A percentile compares a stretch with the other conserved stretches of the same genome.
Conservation (phyloP, 2,113 vertebrate species). For the Oreochromis aureus region DNA sequence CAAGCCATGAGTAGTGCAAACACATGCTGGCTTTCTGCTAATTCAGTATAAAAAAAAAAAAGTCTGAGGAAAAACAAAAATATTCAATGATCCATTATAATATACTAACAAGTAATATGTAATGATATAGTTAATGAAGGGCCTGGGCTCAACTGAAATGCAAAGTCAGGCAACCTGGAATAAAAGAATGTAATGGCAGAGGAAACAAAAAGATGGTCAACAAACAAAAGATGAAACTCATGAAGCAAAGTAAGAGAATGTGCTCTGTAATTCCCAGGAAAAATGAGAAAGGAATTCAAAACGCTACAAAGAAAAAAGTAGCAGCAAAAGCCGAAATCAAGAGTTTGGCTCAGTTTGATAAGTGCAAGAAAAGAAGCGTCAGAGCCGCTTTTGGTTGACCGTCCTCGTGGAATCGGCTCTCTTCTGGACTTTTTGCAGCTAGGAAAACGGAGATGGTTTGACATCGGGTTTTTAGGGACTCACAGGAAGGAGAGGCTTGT, state of each 20-base stretch:
- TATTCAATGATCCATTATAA: neutral
- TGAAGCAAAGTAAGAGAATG: neutral
- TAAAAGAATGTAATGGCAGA: slow-evolving; percentile 16
- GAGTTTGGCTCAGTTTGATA: neutral
- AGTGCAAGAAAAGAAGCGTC: neutral
- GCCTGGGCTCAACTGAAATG: slow-evolving; percentile 35
- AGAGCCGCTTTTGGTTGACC: neutral
- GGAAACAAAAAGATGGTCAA: slow-evolving; percentile 3
- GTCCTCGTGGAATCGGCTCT: neutral
- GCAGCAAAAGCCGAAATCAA: neutral
- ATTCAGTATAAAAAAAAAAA: slow-evolving; percentile 1
- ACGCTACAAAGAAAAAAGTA: neutral
- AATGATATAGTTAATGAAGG: slow-evolving; percentile 14
- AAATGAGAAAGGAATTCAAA: neutral
- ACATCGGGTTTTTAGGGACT: slow-evolving; percentile 39
- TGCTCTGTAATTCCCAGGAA: neutral
- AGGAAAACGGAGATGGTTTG: slow-evolving; percentile 5
- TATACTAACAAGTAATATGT: slow-evolving; percentile 7
- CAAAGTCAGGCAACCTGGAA: slow-evolving; percentile 67
- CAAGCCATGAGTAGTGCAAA: slow-evolving; percentile 61
- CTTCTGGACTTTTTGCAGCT: neutral
- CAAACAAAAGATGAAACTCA: slow-evolving; percentile 19
- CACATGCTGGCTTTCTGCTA: slow-evolving; percentile 32
- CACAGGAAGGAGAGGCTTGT: slow-evolving; percentile 71
- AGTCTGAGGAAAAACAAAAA: slow-evolving; percentile 18